phyloP scores from a whole-genome alignment of 2,888 invertebrate species.

The Thera britannica region DNA sequence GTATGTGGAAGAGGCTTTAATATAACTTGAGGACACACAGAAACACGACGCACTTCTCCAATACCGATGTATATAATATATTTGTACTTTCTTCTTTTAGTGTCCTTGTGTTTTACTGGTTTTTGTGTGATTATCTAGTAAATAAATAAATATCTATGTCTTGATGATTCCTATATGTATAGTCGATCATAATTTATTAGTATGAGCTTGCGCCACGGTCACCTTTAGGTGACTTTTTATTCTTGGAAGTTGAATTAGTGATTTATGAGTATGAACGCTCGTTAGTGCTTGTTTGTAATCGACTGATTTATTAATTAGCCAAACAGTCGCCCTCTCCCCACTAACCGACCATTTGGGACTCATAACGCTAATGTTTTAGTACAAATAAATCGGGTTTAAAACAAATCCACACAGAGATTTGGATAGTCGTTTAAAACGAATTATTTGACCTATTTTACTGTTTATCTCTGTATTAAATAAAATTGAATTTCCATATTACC shows the following conservation, averaged over 20 bases:
- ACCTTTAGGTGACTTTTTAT: conserved; percentile 10
- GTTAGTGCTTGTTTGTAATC: conserved; percentile 39
- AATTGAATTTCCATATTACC: neutral
- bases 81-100: too few species aligned
- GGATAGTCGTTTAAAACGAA: conserved; percentile 20
- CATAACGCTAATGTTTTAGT: conserved; percentile 40
- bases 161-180: too few species aligned
- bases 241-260: conserved; percentile 15
- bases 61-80: too few species aligned
- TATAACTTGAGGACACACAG: too few species aligned
- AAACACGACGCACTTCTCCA: too few species aligned
- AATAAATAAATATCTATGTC: too few species aligned
- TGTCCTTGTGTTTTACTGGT: too few species aligned
- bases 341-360: conserved; percentile 39
- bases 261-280: conserved; percentile 32
- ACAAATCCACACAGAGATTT: conserved; percentile 17
- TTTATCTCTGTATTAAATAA: conserved; percentile 8
- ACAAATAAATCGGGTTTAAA: conserved; percentile 31
- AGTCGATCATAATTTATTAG: too few species aligned
- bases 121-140: too few species aligned
- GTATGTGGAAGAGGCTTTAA: too few species aligned
- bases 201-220: too few species aligned
- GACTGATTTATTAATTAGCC: conserved; percentile 39
- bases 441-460: conserved; percentile 9
- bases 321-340: conserved; percentile 23